Evolutionary conservation across 1,140 invertebrate genomes (phyloP), one percentile per base, ranked within the genome.

Genomic region (Cotesia glomerata): DNA sequence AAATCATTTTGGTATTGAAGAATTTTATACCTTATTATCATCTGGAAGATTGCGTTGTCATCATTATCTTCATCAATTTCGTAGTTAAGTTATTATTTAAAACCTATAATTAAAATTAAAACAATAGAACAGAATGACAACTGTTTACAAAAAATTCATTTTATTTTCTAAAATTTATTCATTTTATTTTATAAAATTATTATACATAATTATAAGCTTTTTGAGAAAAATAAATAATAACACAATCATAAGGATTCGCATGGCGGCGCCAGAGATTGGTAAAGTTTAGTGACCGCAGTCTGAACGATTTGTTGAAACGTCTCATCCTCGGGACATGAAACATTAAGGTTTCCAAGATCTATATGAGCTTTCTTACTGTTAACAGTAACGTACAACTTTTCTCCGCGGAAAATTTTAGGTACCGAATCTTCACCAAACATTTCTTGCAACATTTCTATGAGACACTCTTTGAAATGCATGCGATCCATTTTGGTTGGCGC

Each of bases 361-460:
- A 99, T 95, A 73, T 94, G 91, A 0, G 95, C 97, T 39, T 91
- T 91, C 72, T 95, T 95, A 0, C 92, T 92, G 82, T 96, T 93
- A 0, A 98, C 94, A 0, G 90, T 92, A 0, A 99, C 93, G 74
- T 93, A 92, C 5, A 98, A 85, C 76, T 94, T 93, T 78, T 98
- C 95, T 0, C 95, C 95, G 85, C 95, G 95, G 78, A 98, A 96
- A 76, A 97, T 93, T 87, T 98, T 98, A 0, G 95, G 95, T n/a
- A 98, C 95, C 26, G 95, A 93, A 75, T 95, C 95, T 78, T 96
- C 94, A 0, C 97, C 97, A 88, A 98, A 99, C 93, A 98, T 97
- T 79, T 97, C 95, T 82, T 95, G 94, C 8, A 98, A 84, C 89
- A 97, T 96, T 85, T 97, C 95, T 75, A 97, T 92, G 4, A 97